These are phyloP conservation scores for Rhagonycha lutea DNA, from an alignment of 2,888 invertebrate species.

Conservation along the genomic window DNA sequence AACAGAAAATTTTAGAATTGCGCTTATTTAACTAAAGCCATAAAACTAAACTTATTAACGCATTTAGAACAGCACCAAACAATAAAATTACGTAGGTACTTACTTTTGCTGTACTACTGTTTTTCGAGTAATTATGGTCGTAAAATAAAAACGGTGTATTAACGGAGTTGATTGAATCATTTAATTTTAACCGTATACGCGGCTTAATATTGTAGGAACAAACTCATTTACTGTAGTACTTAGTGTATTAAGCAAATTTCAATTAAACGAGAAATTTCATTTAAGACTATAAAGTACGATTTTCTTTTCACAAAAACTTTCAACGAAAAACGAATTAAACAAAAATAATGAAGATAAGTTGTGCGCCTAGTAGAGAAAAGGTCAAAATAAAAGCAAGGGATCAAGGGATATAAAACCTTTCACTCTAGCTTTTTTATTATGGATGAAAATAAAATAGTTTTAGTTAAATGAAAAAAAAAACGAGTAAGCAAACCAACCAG, in stretches of 20 bases:
- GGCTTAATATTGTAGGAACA: conserved; percentile 18
- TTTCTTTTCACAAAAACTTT: not conserved
- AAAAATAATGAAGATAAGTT: conserved; percentile 35
- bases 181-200: conserved; percentile 21
- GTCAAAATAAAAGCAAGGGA: conserved; percentile 33
- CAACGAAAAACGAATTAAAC: conserved; percentile 4
- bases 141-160: conserved; percentile 33
- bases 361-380: conserved; percentile 29
- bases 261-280: not conserved
- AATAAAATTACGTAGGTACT: conserved; percentile 33
- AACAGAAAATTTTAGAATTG: conserved; percentile 29
- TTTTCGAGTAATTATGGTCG: conserved; percentile 33
- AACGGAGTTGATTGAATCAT: conserved; percentile 31
- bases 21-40: conserved; percentile 29
- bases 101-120: conserved; percentile 28
- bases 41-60: conserved; percentile 35
- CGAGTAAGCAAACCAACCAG: not conserved
- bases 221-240: conserved; percentile 1
- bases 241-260: not conserved
- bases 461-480: not conserved
- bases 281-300: not conserved
- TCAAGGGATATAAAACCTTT: conserved; percentile 31
- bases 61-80: conserved; percentile 34
- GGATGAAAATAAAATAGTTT: not conserved
- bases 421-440: conserved; percentile 27